phyloP scores from a whole-genome alignment of 2,888 invertebrate species.

The Trichopria drosophilae region DNA sequence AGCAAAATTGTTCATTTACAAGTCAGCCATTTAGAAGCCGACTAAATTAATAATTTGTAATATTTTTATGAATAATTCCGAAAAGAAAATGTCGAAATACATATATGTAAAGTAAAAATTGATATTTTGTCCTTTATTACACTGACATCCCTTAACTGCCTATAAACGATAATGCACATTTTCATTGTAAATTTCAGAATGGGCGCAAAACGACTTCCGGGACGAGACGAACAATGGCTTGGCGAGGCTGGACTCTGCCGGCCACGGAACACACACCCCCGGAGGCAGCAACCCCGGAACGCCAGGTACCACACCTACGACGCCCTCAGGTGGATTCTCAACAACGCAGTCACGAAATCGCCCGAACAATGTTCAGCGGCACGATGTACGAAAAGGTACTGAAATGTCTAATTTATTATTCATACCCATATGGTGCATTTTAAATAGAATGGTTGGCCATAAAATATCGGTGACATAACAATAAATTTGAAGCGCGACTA shows the following conservation, averaged over 20 bases:
- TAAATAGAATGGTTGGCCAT: constrained; percentile 33
- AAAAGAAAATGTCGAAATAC: too few relatives aligned
- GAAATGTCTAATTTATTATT: neutral
- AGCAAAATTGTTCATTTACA: too few relatives aligned
- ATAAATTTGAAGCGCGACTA: constrained; percentile 3
- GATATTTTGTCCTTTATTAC: too few relatives aligned
- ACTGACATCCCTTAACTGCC: too few relatives aligned
- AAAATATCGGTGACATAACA: neutral
- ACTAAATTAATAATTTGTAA: too few relatives aligned
- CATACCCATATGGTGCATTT: too few relatives aligned
- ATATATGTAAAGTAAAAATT: too few relatives aligned
- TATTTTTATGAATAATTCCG: too few relatives aligned
- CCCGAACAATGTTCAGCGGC: constrained; percentile 47
- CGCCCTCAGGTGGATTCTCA: constrained; percentile 53
- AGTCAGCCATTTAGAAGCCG: too few relatives aligned
- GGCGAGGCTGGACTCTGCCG: constrained; percentile 62
- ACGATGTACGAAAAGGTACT: constrained; percentile 65
- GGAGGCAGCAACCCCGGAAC: constrained; percentile 67
- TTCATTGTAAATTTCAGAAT: constrained; percentile 69
- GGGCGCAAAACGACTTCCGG: constrained; percentile 88
- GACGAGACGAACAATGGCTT: constrained; percentile 74
- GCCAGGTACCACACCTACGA: constrained; percentile 59
- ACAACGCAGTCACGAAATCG: constrained; percentile 59
- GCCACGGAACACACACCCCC: constrained; percentile 55
- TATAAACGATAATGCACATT: too few relatives aligned